Percentiles rank a stretch among this genome's conserved stretches.
Conservation (phyloP, 2,113 vertebrate species). For the Dryoscopus gambensis region DNA sequence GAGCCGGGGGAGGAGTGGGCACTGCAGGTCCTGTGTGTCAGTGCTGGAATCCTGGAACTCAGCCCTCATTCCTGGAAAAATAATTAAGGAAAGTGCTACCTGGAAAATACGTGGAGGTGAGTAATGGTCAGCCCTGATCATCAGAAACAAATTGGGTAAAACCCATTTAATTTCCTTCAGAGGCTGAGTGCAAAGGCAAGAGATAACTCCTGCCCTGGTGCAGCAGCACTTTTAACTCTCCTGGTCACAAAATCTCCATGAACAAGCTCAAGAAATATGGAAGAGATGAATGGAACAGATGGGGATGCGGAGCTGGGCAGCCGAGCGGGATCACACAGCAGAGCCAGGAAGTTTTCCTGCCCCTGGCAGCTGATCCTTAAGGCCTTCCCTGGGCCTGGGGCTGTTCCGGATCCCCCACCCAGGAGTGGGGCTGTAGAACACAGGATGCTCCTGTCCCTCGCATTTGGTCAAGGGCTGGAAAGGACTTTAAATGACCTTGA, state of each 20-base stretch:
- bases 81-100: not conserved
- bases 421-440: not conserved
- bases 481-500: not conserved
- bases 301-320: not conserved
- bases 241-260: not conserved
- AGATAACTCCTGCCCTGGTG: not conserved
- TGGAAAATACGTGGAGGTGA: not conserved
- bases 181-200: not conserved
- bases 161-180: not conserved
- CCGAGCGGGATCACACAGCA: not conserved
- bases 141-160: not conserved
- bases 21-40: not conserved
- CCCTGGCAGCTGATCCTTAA: not conserved
- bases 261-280: not conserved
- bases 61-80: slow-evolving; percentile 6
- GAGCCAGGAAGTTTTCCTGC: not conserved
- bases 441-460: not conserved
- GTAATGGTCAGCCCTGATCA: not conserved
- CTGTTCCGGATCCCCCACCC: not conserved
- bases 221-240: not conserved
- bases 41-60: not conserved
- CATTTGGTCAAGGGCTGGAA: not conserved
- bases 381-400: not conserved
- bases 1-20: not conserved
- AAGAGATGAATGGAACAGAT: not conserved